phyloP scores from a whole-genome alignment of 2,888 invertebrate species.

The Pyrochroa serraticornis region DNA sequence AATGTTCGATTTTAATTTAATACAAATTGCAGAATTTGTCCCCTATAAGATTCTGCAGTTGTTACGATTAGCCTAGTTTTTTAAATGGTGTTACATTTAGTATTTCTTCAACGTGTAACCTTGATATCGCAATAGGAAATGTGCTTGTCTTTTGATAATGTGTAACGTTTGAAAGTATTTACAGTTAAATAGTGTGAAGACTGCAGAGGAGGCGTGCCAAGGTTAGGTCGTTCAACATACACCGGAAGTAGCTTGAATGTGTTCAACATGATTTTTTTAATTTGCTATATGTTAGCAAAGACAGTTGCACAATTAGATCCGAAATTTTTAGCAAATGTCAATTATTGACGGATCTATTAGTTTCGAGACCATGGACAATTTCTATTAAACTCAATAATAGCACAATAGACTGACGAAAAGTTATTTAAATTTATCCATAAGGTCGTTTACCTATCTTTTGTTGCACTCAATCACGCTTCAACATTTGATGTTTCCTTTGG shows the following conservation, averaged over 20 bases:
- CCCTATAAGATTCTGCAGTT: too few relatives aligned
- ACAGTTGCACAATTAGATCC: too few relatives aligned
- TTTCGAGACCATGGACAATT: too few relatives aligned
- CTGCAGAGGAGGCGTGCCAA: constrained; percentile 11
- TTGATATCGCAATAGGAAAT: constrained; percentile 18
- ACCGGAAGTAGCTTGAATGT: constrained; percentile 9
- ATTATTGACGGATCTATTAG: too few relatives aligned
- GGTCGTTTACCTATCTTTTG: too few relatives aligned
- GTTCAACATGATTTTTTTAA: constrained; percentile 3
- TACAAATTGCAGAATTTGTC: too few relatives aligned
- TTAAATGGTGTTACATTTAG: constrained; percentile 6
- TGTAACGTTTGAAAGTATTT: constrained; percentile 7
- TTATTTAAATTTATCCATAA: too few relatives aligned
- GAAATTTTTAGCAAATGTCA: neutral
- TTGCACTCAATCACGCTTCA: too few relatives aligned
- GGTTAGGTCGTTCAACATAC: constrained; percentile 4
- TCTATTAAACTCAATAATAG: too few relatives aligned
- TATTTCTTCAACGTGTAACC: constrained; percentile 7
- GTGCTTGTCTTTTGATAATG: constrained; percentile 4
- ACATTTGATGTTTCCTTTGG: too few relatives aligned
- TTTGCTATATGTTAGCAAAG: too few relatives aligned
- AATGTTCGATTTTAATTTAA: neutral
- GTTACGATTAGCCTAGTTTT: constrained; percentile 2
- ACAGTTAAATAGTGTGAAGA: constrained; percentile 8
- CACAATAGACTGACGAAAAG: too few relatives aligned